phyloP scores from a whole-genome alignment of 2,797 vertebrate genomes.

The Enteromius viviparus region DNA sequence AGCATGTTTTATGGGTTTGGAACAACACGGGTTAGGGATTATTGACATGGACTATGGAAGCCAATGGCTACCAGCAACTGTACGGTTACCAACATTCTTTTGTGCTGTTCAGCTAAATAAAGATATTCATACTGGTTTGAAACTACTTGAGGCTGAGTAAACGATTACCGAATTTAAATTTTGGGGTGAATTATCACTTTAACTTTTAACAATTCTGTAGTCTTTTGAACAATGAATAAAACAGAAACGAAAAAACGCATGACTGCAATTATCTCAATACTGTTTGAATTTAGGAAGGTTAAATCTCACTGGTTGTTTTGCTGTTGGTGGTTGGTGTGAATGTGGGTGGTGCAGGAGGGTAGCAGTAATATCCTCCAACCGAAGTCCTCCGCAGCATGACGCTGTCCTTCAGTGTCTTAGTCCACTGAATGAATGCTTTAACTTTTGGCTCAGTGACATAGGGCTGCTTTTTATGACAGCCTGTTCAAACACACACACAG shows the following conservation, averaged over 20 bases:
- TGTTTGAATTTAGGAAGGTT: background rate
- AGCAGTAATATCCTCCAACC: conserved; percentile 87
- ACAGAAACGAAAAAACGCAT: no score
- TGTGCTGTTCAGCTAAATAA: no score
- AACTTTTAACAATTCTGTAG: background rate
- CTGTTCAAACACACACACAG: conserved; percentile 63
- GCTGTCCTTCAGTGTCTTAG: conserved; percentile 80
- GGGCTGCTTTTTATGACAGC: conserved; percentile 84
- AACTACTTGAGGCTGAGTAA: background rate
- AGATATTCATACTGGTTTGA: no score
- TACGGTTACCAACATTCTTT: no score
- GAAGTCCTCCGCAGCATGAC: conserved; percentile 76
- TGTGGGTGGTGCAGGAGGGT: conserved; percentile 79
- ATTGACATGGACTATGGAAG: background rate
- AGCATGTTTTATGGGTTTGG: no score
- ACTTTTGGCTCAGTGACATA: conserved; percentile 83
- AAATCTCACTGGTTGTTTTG: conserved; percentile 41
- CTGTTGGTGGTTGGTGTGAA: conserved; percentile 76
- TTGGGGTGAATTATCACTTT: background rate
- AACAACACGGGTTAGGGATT: no score
- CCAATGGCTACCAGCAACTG: background rate
- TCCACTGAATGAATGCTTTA: conserved; percentile 88
- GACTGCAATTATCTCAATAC: background rate
- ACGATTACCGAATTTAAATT: background rate
- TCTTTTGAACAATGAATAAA: background rate